Percentiles rank a stretch among this genome's conserved stretches.
Evolutionary conservation across 2,888 invertebrate species (phyloP).

Genomic region (Esperia sulphurella): DNA sequence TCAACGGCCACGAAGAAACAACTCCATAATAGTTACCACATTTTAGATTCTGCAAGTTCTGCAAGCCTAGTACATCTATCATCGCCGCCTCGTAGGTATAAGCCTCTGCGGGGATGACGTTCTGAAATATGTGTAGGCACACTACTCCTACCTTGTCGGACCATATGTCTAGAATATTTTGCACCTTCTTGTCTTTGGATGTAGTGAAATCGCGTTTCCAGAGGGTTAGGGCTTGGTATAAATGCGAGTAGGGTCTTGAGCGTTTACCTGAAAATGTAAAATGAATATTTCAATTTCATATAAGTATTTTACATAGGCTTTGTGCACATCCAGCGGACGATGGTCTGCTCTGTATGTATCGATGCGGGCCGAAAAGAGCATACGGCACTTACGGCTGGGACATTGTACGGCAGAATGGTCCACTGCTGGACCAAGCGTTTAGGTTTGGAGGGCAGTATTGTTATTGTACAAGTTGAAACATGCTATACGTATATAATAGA

Average conservation of each 20-base stretch:
- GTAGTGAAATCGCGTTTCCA: conserved; percentile 76
- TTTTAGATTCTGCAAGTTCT: conserved; percentile 88
- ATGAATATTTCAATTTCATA: not conserved
- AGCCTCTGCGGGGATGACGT: conserved; percentile 94
- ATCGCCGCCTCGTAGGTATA: conserved; percentile 96
- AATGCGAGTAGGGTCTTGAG: conserved; percentile 92
- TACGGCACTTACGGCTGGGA: no score
- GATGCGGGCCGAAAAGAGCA: no score
- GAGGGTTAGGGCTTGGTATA: conserved; percentile 90
- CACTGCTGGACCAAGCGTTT: no score
- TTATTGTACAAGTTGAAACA: no score
- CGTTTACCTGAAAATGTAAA: conserved; percentile 77
- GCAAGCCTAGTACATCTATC: conserved; percentile 91
- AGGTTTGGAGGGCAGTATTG: no score
- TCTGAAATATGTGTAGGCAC: conserved; percentile 94
- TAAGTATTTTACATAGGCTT: no score
- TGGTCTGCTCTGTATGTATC: no score
- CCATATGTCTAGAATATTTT: conserved; percentile 94
- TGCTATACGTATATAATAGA: no score
- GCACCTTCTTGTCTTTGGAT: conserved; percentile 81
- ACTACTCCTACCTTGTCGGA: conserved; percentile 89
- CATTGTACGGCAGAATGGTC: no score
- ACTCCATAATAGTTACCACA: conserved; percentile 91
- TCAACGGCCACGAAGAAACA: conserved; percentile 85
- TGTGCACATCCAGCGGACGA: no score